Conservation (phyloP, 2,797 vertebrate species). For the Lithobates pipiens region DNA sequence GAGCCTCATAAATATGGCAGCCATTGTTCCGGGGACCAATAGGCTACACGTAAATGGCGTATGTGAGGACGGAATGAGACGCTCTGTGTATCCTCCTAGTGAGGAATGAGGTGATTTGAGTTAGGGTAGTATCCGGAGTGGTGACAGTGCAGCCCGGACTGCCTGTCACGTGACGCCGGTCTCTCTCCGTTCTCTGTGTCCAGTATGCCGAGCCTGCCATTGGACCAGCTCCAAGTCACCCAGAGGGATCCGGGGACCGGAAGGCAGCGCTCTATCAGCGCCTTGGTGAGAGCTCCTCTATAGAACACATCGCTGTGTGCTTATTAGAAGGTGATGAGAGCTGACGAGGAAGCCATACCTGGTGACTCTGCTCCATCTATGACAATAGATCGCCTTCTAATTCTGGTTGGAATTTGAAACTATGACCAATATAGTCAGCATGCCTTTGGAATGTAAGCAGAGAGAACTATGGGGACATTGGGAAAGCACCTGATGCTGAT, state of each 20-base stretch:
- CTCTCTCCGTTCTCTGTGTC: not conserved
- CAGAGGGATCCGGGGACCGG: constrained; percentile 78
- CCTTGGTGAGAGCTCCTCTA: constrained; percentile 80
- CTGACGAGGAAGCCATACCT: too few species aligned
- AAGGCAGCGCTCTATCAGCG: constrained; percentile 80
- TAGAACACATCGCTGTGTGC: not conserved
- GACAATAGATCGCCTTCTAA: too few species aligned
- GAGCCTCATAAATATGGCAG: not conserved
- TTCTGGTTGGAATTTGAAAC: not conserved
- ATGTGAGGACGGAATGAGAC: not conserved
- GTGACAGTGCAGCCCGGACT: not conserved
- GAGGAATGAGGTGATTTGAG: not conserved
- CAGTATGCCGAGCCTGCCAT: constrained; percentile 80
- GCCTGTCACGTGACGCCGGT: not conserved
- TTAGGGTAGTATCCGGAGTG: not conserved
- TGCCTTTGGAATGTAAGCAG: not conserved
- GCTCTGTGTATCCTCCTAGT: not conserved
- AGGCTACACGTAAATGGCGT: not conserved
- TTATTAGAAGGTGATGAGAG: not conserved
- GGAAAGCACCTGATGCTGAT: too few species aligned
- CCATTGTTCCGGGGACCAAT: not conserved
- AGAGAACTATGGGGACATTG: not conserved
- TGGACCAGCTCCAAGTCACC: constrained; percentile 88
- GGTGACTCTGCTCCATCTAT: too few species aligned
- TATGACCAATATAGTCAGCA: not conserved